A percentile compares a stretch with the other conserved stretches of the same genome.
Conservation (phyloP, 2,888 invertebrate species). For the Oscheius sp. region DNA sequence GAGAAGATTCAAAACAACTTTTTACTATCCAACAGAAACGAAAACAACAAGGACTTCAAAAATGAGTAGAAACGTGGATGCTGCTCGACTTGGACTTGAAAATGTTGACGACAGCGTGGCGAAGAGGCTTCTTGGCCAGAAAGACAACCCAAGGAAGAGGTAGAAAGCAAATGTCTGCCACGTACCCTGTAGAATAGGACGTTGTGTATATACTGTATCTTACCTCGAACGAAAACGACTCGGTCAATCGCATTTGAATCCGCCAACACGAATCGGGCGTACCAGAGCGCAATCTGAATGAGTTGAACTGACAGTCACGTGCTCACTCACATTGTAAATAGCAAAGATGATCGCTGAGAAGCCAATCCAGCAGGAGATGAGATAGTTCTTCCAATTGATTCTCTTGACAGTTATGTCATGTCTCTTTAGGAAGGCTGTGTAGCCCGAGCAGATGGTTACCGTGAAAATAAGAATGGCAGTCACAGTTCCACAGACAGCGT, state of each 20-base stretch:
- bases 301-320: background rate
- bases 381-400: constrained; percentile 18
- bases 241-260: constrained; percentile 4
- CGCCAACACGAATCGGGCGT: background rate
- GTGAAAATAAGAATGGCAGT: background rate
- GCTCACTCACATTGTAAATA: constrained; percentile 12
- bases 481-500: background rate
- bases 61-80: background rate
- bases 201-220: background rate
- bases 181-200: constrained; percentile 1
- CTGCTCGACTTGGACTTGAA: background rate
- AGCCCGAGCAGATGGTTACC: background rate
- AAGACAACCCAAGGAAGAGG: constrained; percentile 22
- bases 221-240: constrained; percentile 5
- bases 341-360: constrained; percentile 1
- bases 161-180: constrained; percentile 17
- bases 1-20: too few species aligned
- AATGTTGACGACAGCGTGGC: background rate
- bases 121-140: constrained; percentile 4
- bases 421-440: background rate
- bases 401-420: background rate
- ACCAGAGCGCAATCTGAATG: constrained; percentile 18
- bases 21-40: background rate
- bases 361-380: constrained; percentile 12
- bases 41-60: background rate